Conservation (phyloP, 2,113 vertebrate species). For the Embiotoca jacksoni region DNA sequence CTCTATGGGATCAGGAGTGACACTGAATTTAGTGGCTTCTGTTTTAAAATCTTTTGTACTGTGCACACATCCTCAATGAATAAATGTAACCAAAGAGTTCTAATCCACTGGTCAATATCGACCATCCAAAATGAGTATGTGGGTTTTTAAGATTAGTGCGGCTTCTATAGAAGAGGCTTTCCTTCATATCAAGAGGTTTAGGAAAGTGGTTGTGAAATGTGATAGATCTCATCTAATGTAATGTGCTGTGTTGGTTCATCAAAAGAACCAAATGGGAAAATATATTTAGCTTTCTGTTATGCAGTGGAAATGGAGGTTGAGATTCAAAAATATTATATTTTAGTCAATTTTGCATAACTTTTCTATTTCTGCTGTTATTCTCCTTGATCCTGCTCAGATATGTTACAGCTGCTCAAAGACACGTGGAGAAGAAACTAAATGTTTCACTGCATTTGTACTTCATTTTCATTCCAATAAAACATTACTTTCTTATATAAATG, state of each 20-base stretch:
- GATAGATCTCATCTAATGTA: slow-evolving; percentile 54
- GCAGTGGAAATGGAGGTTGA: slow-evolving; percentile 18
- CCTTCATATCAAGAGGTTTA: slow-evolving; percentile 54
- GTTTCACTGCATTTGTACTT: slow-evolving; percentile 92
- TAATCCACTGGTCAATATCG: slow-evolving; percentile 77
- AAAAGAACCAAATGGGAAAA: slow-evolving; percentile 40
- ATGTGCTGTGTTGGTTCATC: slow-evolving; percentile 35
- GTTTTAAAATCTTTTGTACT: slow-evolving; percentile 45
- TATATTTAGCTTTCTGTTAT: slow-evolving; percentile 32
- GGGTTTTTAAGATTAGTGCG: slow-evolving; percentile 61
- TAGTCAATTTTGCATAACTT: slow-evolving; percentile 21
- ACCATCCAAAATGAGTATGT: slow-evolving; percentile 51
- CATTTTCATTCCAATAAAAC: slow-evolving; percentile 93
- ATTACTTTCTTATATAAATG: slow-evolving; percentile 92
- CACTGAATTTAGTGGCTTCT: slow-evolving; percentile 71
- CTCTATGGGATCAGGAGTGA: slow-evolving; percentile 66
- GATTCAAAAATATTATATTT: slow-evolving; percentile 28
- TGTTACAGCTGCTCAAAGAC: slow-evolving; percentile 85
- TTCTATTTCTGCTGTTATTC: slow-evolving; percentile 32
- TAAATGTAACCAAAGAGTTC: slow-evolving; percentile 49
- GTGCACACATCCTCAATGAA: slow-evolving; percentile 49
- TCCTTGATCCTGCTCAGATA: slow-evolving; percentile 41
- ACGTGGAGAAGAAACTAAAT: slow-evolving; percentile 86
- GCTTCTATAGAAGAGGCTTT: slow-evolving; percentile 48
- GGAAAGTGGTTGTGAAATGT: slow-evolving; percentile 46